Evolutionary conservation across 2,113 vertebrate genomes (phyloP).

Genomic region (Crotophaga sulcirostris): DNA sequence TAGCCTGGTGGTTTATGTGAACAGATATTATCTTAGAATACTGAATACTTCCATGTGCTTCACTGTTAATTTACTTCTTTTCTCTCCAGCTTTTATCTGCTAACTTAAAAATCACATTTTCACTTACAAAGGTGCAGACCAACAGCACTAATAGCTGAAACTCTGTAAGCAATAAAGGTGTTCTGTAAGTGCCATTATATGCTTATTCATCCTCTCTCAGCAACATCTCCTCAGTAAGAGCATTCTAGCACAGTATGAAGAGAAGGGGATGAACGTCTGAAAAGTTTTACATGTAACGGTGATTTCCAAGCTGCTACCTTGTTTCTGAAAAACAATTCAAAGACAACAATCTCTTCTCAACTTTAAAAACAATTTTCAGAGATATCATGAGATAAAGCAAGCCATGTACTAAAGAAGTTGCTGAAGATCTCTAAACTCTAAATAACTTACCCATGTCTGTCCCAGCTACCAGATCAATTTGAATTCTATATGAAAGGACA

Average conservation of each 20-base stretch:
- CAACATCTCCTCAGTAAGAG: neutral
- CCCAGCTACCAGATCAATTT: neutral
- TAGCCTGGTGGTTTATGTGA: slow-evolving; percentile 35
- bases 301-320: neutral
- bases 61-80: neutral
- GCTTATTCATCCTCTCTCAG: neutral
- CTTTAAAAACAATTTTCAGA: neutral
- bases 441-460: neutral
- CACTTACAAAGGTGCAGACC: neutral
- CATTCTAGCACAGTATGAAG: neutral
- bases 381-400: neutral
- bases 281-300: neutral
- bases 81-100: neutral
- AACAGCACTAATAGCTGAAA: neutral
- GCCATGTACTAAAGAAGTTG: neutral
- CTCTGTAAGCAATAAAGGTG: neutral
- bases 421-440: neutral
- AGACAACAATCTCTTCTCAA: neutral
- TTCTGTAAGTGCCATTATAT: neutral
- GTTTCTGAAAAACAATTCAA: neutral
- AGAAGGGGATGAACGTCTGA: neutral
- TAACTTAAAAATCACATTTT: neutral
- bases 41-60: slow-evolving; percentile 33
- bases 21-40: slow-evolving; percentile 36
- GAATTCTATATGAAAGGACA: neutral